These are phyloP conservation scores for Eucera pruinosa DNA, from an alignment of 2,888 invertebrate species.

Conservation along the genomic window DNA sequence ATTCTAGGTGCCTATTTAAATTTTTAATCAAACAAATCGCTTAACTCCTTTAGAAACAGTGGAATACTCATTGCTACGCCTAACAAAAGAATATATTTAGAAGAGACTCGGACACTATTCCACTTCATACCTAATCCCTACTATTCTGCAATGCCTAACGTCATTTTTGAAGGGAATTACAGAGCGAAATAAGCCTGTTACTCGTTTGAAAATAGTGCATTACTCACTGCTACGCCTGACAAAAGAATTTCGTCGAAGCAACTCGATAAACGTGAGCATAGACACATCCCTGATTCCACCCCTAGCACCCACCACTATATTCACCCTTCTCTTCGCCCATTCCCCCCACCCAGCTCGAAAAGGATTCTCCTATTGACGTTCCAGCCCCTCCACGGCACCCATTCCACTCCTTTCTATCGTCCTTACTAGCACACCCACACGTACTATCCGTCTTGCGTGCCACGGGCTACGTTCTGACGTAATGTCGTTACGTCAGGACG, in stretches of 20 bases:
- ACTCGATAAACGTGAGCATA: background rate
- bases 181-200: too few species aligned
- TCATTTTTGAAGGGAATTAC: too few species aligned
- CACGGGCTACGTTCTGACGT: slow-evolving; percentile 69
- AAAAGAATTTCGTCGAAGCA: background rate
- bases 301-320: slow-evolving; percentile 24
- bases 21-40: too few species aligned
- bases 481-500: slow-evolving; percentile 73
- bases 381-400: slow-evolving; percentile 53
- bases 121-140: too few species aligned
- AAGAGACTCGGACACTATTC: too few species aligned
- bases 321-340: slow-evolving; percentile 30
- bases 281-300: background rate
- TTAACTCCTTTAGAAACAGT: too few species aligned
- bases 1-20: too few species aligned
- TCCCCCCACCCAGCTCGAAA: slow-evolving; percentile 47
- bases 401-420: slow-evolving; percentile 30
- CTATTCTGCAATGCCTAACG: too few species aligned
- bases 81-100: too few species aligned
- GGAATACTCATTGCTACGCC: too few species aligned
- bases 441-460: slow-evolving; percentile 57
- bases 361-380: slow-evolving; percentile 76
- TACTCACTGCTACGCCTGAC: too few species aligned
- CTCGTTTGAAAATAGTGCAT: background rate
- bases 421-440: slow-evolving; percentile 57